Evolutionary conservation across 2,113 vertebrate genomes (phyloP).

Genomic region (Chlamydotis undulata): DNA sequence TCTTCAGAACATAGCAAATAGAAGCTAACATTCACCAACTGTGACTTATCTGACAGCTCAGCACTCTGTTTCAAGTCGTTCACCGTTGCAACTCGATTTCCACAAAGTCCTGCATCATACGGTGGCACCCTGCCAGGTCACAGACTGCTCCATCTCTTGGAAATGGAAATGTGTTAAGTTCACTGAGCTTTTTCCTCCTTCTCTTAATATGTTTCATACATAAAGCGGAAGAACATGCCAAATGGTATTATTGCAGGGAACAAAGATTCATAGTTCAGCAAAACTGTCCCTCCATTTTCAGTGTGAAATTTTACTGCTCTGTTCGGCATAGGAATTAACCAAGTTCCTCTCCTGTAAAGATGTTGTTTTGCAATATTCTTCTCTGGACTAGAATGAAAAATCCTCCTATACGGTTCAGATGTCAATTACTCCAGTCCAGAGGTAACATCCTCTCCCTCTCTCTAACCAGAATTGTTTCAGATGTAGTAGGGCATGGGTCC

Average conservation of each 20-base stretch:
- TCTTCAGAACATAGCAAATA: slow-evolving; percentile 50
- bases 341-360: not conserved
- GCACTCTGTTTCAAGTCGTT: not conserved
- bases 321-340: not conserved
- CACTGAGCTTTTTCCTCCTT: not conserved
- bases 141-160: not conserved
- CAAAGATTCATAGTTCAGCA: not conserved
- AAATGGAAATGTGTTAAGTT: slow-evolving; percentile 22
- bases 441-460: not conserved
- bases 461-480: not conserved
- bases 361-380: not conserved
- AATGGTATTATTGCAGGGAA: not conserved
- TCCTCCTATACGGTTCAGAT: not conserved
- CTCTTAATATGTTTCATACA: not conserved
- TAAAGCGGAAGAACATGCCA: not conserved
- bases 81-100: slow-evolving; percentile 7
- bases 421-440: not conserved
- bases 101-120: not conserved
- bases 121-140: slow-evolving; percentile 20
- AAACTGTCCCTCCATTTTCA: not conserved
- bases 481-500: not conserved
- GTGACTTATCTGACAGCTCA: slow-evolving; percentile 57
- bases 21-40: slow-evolving; percentile 35
- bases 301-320: not conserved
- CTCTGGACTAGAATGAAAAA: not conserved